A percentile compares a stretch with the other conserved stretches of the same genome.
These are phyloP conservation scores for Calyptomena viridis DNA, from an alignment of 2,113 vertebrate genomes.

Conservation along the genomic window DNA sequence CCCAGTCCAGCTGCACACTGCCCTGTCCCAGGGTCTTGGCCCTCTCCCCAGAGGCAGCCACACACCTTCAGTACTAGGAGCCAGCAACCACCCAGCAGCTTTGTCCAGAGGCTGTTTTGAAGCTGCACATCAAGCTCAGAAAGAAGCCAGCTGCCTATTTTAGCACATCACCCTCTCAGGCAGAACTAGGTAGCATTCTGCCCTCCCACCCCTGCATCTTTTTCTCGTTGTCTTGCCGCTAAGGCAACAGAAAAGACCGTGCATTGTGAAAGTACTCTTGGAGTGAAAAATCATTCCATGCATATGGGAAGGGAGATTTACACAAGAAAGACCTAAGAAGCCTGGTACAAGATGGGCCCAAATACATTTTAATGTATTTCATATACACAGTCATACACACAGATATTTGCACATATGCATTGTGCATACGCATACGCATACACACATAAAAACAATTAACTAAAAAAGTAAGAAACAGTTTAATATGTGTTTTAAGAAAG, in stretches of 20 bases:
- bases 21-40: background rate
- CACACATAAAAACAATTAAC: background rate
- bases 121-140: background rate
- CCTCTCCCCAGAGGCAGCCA: background rate
- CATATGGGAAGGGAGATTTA: background rate
- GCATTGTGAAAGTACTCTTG: background rate
- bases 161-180: rapidly evolving
- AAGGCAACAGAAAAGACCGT: rapidly evolving
- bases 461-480: background rate
- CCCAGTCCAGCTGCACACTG: background rate
- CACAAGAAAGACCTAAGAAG: background rate
- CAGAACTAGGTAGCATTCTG: background rate
- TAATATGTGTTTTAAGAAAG: background rate
- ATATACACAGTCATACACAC: background rate
- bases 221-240: background rate
- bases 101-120: background rate
- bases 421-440: background rate
- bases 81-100: background rate
- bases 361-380: background rate
- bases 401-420: background rate
- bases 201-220: background rate
- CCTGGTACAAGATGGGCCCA: background rate
- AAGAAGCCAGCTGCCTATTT: background rate
- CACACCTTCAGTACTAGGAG: background rate
- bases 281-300: background rate